Base-by-base conservation (phyloP, 2,113 vertebrate species). In the Scophthalmus maximus region DNA sequence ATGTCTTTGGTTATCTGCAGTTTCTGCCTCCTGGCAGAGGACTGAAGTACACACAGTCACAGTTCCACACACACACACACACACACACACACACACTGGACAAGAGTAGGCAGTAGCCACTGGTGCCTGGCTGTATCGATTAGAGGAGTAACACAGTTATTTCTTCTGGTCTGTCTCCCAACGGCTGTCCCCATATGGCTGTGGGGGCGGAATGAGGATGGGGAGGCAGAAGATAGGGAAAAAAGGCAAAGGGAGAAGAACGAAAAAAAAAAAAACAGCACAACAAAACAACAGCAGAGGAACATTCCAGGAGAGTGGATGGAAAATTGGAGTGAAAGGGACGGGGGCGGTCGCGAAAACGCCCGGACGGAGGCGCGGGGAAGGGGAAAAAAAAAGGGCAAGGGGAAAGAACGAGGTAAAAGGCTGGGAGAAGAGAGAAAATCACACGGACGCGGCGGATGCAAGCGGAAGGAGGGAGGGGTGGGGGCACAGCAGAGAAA, bases 71-170 rank as follows among this genome's bases (percentile, higher is more conserved):
- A 76, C 14, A 47, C 59, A 58, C 49, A 73, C 50, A 79, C 66
- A 63, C 64, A 82, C 63, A 40, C 38, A 69, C 47, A 80, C 64
- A 62, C 61, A 77, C 58, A 34, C 32, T 55, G 77, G 72, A 80
- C 55, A 53, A 42, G 75, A 76, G 63, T 40, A 62, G 83, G 78
- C 53, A 8, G 69, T 72, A 82, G 71, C 81, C 84, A 81, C 74
- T 81, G 89, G 83, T 85, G 87, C 86, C 89, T 87, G 72, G 84
- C 68, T 76, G 56, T 83, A 91, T 92, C 60, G 91, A 92, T 92
- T 89, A 68, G 73, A 85, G 57, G 59, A 82, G 82, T 86, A 87
- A 90, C 85, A 92, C 71, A 82, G 88, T 90, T 90, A 89, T 91
- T 89, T 88, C 84, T 90, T 85, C 79, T 78, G 84, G 78, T 90